Base-by-base conservation (phyloP, 2,113 vertebrate genomes). In the Tenrec ecaudatus region DNA sequence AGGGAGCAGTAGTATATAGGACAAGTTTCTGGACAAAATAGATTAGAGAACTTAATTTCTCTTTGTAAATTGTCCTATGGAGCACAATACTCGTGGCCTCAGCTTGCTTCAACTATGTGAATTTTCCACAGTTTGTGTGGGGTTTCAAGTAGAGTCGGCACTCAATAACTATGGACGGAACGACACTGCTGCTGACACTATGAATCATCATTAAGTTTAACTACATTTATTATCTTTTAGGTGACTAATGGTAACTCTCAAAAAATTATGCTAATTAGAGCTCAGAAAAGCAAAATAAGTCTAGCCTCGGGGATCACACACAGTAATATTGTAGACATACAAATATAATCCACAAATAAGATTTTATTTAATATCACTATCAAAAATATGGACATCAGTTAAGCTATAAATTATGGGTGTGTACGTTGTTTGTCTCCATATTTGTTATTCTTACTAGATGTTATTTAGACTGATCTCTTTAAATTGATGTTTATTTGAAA, bases 101-200 rank as follows among this genome's bases (percentile, higher is more conserved):
- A 73, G 9, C 36, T 77, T 66, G 47, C 43, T 82, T 16, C 86
- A 82, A 87, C 3, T 83, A 73, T 68, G 53, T 88, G 11, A 7
- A 66, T 88, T 94, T 71, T 80, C 17, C 71, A 43, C 53, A 82
- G 36, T 88, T 33, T 62, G 1, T 69, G 38, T 75, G 76, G 73
- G 53, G 6, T 94, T 10, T 84, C 16, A 40, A 80, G 27, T 43
- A 16, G 40, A 40, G 47, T 94, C 0, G 9, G 0, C 53, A 86
- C 43, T 82, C 71, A 81, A 7, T 87, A 84, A 38, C 27, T 75
- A 81, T 47, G 69, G 81, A 88, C 38, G 82, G 83, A 75, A 73
- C 57, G 60, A 31, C 90, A 77, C n/a, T 84, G 36, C n/a, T 80
- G 25, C 14, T 93, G 23, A 80, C 33, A 14, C 92, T 96, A 53